These are phyloP conservation scores for Chrysina gloriosa DNA, from an alignment of 2,888 invertebrate species.

Conservation along the genomic window DNA sequence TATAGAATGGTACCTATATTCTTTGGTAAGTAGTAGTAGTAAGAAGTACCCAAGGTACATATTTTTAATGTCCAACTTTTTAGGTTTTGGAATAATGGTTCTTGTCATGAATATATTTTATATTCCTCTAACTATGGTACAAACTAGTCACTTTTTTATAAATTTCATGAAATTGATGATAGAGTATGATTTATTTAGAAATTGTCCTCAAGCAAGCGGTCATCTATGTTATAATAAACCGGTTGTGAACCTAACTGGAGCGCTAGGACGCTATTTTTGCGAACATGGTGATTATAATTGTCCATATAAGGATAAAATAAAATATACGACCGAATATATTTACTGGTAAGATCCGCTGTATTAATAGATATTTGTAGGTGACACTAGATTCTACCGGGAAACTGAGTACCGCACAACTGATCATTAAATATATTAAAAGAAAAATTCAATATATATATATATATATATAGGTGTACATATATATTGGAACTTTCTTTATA, in stretches of 20 bases:
- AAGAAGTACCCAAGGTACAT: background rate
- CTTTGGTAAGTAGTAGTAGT: constrained; percentile 45
- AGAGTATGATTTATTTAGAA: constrained; percentile 40
- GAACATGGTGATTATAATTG: constrained; percentile 37
- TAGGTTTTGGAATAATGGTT: constrained; percentile 46
- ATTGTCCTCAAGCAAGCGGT: constrained; percentile 38
- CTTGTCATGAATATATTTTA: constrained; percentile 46
- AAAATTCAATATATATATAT: no score
- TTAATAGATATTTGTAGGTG: no score
- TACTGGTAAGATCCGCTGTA: constrained; percentile 44
- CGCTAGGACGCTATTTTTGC: constrained; percentile 4
- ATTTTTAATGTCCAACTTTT: background rate
- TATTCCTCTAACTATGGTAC: constrained; percentile 41
- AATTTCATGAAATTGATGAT: constrained; percentile 45
- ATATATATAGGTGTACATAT: no score
- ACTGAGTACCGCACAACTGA: no score
- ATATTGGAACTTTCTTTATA: no score
- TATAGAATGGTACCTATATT: constrained; percentile 52
- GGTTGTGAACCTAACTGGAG: background rate
- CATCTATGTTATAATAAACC: constrained; percentile 12
- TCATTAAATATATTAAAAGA: no score
- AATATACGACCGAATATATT: constrained; percentile 44
- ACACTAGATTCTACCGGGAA: no score
- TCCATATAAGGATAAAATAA: constrained; percentile 19
- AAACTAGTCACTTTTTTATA: constrained; percentile 43